Percentiles rank a stretch among this genome's conserved stretches.
phyloP scores from a whole-genome alignment of 2,113 vertebrate species.

The Rhinoderma darwinii region DNA sequence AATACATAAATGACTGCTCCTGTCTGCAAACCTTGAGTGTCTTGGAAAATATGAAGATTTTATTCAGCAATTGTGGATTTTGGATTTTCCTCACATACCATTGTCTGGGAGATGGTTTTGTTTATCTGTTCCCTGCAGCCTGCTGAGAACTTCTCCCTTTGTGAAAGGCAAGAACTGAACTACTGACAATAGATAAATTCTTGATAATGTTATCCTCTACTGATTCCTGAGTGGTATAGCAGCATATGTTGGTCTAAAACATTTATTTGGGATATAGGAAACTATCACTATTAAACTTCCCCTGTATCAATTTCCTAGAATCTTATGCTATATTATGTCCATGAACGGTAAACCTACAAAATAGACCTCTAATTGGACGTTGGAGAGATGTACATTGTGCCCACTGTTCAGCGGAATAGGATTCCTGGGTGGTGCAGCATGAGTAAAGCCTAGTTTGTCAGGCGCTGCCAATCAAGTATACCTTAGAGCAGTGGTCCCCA shows the following conservation, averaged over 20 bases:
- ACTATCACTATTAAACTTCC: too few species aligned
- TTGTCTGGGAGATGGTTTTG: constrained; percentile 37
- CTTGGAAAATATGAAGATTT: constrained; percentile 9
- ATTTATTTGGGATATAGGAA: too few species aligned
- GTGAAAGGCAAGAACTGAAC: neutral
- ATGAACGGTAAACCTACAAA: too few species aligned
- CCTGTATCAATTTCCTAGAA: too few species aligned
- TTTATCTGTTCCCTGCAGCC: constrained; percentile 47
- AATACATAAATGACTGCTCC: neutral
- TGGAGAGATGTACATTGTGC: too few species aligned
- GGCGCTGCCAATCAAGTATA: too few species aligned
- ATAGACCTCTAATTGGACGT: too few species aligned
- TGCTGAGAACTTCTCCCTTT: constrained; percentile 32
- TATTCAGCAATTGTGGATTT: constrained; percentile 47
- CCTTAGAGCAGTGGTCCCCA: too few species aligned
- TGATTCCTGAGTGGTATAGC: neutral
- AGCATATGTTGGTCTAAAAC: neutral
- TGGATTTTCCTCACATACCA: constrained; percentile 51
- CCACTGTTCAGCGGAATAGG: too few species aligned
- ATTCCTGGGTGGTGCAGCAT: too few species aligned
- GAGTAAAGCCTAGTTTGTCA: too few species aligned
- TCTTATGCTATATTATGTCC: too few species aligned
- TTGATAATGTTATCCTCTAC: neutral
- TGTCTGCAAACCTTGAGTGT: neutral
- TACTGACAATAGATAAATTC: constrained; percentile 4